Evolutionary conservation across 30 jellyfish, hydroid and myxozoan genomes (phyloP), one percentile per base, ranked within the genome.

Genomic region (Hydra vulgaris): DNA sequence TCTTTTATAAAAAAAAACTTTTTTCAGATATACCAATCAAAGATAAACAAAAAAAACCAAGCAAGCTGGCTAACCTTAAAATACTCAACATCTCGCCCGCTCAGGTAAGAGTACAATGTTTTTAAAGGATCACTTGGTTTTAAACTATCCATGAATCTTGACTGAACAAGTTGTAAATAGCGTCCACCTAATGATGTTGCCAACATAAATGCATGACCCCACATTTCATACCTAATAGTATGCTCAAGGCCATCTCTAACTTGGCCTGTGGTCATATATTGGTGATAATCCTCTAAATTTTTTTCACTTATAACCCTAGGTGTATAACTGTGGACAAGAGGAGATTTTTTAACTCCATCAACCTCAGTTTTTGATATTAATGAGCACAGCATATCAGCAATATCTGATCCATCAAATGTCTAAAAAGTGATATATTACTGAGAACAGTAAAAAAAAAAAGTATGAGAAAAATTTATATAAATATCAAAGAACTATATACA

Each of bases 191-290:
- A 52, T 8, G 83, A 25, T 15, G 84, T 21, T 23, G 72, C 83
- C 25, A 80, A 72, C 87, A 80, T 80, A 70, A 80, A 80, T 0
- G 87, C 87, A 80, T 80, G 82, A 21, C 87, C 87, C 87, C 87
- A 80, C 69, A 80, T 21, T 15, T 74, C 87, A 66, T 74, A 23
- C 17, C 27, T 82, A 3, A 80, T 80, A 1, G 87, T 72, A 80
- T 21, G 67, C 18, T 80, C 87, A 0, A 80, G 23, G 27, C 72
- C 87, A 66, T 80, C 87, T 25, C 27, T 80, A 23, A 69, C 26
- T 1, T 74, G 87, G 19, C 87, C 87, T 18, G 87, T 80, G 18
- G 84, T 18, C 70, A 80, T 22, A 27, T 22, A 70, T 7, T 23
- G 68, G 12, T 80, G 72, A 80, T 27, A 70, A 15, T 80, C 87